Conservation (phyloP, 64 coral and sea anemone genomes). For the Montipora capricornis region DNA sequence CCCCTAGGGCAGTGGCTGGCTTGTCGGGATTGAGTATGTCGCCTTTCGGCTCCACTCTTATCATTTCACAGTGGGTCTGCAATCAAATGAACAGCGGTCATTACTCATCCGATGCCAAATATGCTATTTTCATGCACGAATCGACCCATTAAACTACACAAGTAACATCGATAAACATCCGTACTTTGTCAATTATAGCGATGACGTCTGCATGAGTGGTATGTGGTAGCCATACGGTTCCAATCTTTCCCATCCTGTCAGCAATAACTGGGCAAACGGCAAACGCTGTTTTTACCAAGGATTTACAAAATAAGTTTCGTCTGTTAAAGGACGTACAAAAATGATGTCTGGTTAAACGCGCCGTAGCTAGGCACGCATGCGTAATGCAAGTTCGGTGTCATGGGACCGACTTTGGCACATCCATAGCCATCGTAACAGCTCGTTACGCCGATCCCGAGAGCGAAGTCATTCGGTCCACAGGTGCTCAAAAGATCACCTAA, state of each 20-base stretch:
- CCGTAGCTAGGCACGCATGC: constrained; percentile 90
- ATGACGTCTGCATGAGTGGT: not conserved
- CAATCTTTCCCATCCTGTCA: constrained; percentile 43
- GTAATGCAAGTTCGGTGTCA: constrained; percentile 85
- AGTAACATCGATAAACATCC: not conserved
- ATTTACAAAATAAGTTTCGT: not conserved
- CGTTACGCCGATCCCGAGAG: constrained; percentile 83
- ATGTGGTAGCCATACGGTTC: not conserved
- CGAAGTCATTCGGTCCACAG: constrained; percentile 92
- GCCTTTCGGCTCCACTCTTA: constrained; percentile 55
- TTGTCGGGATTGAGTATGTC: constrained; percentile 88
- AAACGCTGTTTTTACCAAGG: not conserved
- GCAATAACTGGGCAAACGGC: constrained; percentile 58
- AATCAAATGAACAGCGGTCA: constrained; percentile 68
- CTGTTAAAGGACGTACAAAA: constrained; percentile 76
- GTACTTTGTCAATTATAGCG: not conserved
- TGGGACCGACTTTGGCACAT: constrained; percentile 86
- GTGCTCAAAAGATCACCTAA: constrained; percentile 87
- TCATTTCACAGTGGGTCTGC: constrained; percentile 94
- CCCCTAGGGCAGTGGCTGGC: constrained; percentile 70
- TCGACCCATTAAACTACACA: not conserved
- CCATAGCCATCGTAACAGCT: constrained; percentile 93
- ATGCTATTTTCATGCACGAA: not conserved
- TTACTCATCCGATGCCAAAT: not conserved
- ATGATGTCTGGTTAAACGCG: constrained; percentile 82